Evolutionary conservation across 1,140 invertebrate genomes (phyloP).

Genomic region (Liolophura sinensis): DNA sequence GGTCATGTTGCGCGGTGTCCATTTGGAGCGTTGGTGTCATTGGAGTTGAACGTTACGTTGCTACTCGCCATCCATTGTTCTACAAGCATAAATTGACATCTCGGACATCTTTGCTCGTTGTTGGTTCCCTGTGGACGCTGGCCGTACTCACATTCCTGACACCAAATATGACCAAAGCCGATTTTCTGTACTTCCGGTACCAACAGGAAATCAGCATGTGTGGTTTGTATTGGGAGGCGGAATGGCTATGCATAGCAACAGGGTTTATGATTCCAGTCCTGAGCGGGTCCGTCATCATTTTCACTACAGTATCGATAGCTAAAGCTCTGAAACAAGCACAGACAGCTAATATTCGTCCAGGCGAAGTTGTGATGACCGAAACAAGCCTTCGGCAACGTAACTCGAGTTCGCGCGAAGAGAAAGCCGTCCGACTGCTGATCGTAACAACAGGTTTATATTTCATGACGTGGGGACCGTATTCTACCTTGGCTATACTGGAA

Average conservation of each 20-base stretch:
- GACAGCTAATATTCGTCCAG: too few relatives aligned
- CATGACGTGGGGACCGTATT: slow-evolving; percentile 30
- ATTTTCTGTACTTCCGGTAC: slow-evolving; percentile 22
- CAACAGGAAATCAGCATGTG: slow-evolving; percentile 22
- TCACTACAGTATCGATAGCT: slow-evolving; percentile 15
- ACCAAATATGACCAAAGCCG: slow-evolving; percentile 13
- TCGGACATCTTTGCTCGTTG: slow-evolving; percentile 7
- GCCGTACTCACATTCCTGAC: slow-evolving; percentile 19
- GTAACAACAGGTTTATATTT: slow-evolving; percentile 21
- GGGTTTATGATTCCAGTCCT: slow-evolving; percentile 21
- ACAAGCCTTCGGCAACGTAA: background rate
- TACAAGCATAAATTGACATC: slow-evolving; percentile 5
- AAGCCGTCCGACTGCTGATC: slow-evolving; percentile 22
- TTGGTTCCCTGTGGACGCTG: slow-evolving; percentile 19
- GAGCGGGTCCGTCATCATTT: slow-evolving; percentile 18
- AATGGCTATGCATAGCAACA: slow-evolving; percentile 26
- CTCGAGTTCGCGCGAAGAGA: slow-evolving; percentile 13
- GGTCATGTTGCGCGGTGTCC: slow-evolving; percentile 25
- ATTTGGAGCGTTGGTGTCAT: slow-evolving; percentile 28
- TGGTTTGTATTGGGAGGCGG: slow-evolving; percentile 28
- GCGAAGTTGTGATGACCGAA: background rate
- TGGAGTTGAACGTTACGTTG: slow-evolving; percentile 30
- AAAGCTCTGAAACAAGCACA: too few relatives aligned
- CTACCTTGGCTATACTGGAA: slow-evolving; percentile 8
- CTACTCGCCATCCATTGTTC: slow-evolving; percentile 23